A percentile compares a stretch with the other conserved stretches of the same genome.
These are phyloP conservation scores for Lonchura striata DNA, from an alignment of 2,113 vertebrate species.

Conservation along the genomic window DNA sequence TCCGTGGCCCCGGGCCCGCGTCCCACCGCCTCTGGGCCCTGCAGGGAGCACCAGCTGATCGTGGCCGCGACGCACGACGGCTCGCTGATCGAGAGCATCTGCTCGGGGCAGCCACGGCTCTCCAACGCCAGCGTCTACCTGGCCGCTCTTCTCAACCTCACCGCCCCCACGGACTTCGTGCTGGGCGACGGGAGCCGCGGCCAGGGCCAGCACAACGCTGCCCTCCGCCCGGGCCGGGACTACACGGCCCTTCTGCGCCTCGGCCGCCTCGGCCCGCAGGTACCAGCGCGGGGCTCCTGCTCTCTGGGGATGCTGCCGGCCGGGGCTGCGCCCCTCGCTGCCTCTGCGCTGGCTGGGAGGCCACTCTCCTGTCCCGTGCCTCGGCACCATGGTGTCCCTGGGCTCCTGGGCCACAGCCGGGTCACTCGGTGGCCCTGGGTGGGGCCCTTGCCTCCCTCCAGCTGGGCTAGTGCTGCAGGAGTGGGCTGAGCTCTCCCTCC, in stretches of 20 bases:
- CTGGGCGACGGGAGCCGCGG: neutral
- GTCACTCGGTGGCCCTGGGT: rapidly evolving
- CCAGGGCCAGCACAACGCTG: neutral
- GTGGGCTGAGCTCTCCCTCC: neutral
- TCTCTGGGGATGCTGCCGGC: rapidly evolving
- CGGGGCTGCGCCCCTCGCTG: neutral
- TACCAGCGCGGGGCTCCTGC: neutral
- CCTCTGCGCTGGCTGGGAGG: rapidly evolving
- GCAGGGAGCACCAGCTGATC: slow-evolving; percentile 32
- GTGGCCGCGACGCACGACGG: neutral
- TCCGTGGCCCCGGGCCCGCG: rapidly evolving
- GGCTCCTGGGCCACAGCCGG: neutral
- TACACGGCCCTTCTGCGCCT: slow-evolving; percentile 8
- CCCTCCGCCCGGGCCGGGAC: neutral
- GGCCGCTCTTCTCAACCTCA: slow-evolving; percentile 2
- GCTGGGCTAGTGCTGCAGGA: rapidly evolving
- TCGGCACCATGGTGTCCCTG: rapidly evolving
- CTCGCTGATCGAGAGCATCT: neutral
- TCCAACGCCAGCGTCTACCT: neutral
- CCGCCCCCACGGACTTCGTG: neutral
- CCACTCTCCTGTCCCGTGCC: rapidly evolving
- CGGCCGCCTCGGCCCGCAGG: neutral
- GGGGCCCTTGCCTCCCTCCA: neutral
- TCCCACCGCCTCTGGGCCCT: neutral
- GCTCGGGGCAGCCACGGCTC: neutral